Conservation (phyloP, 2,888 invertebrate genomes). For the Meiosimyza decipiens region DNA sequence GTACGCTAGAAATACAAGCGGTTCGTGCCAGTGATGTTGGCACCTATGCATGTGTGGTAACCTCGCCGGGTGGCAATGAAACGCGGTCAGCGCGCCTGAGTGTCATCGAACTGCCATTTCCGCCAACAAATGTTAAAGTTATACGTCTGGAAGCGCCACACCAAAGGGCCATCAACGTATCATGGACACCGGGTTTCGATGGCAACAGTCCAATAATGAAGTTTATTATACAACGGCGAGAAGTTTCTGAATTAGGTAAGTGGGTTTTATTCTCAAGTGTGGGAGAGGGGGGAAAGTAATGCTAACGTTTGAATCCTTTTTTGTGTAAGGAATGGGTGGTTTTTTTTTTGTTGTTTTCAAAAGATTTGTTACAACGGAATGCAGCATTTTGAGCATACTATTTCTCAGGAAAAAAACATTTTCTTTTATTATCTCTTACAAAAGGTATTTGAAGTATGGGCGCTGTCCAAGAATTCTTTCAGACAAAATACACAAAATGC, state of each 20-base stretch:
- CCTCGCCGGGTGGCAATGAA: constrained; percentile 92
- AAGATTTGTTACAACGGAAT: constrained; percentile 29
- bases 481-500: not conserved
- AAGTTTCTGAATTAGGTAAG: constrained; percentile 88
- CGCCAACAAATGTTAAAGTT: constrained; percentile 89
- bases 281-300: not conserved
- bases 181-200: constrained; percentile 96
- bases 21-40: constrained; percentile 94
- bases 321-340: constrained; percentile 10
- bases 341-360: constrained; percentile 30
- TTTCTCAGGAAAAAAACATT: too few species aligned
- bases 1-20: constrained; percentile 87
- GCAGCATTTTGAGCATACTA: not conserved
- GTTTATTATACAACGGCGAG: constrained; percentile 90
- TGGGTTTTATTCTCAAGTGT: constrained; percentile 36
- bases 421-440: too few species aligned
- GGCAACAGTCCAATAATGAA: constrained; percentile 95
- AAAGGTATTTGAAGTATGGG: constrained; percentile 11
- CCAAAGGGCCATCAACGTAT: constrained; percentile 86
- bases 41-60: constrained; percentile 88
- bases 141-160: constrained; percentile 74
- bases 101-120: constrained; percentile 95
- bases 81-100: constrained; percentile 84
- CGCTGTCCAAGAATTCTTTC: not conserved
- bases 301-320: not conserved